phyloP scores from a whole-genome alignment of 2,797 vertebrate genomes.

The Trichosurus vulpecula region DNA sequence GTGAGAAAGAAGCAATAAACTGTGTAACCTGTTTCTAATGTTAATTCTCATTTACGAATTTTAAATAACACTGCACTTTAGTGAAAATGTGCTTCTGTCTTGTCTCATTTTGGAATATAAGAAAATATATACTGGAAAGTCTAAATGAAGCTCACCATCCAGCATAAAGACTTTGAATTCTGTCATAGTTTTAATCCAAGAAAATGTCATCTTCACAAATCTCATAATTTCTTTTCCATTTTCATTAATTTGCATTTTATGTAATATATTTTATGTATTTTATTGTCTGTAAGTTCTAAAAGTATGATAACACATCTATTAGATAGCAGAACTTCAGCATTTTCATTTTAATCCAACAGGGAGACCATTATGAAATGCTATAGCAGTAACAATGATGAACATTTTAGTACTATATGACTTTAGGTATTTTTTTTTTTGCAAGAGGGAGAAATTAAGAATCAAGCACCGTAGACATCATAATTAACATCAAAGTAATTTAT shows the following conservation, averaged over 20 bases:
- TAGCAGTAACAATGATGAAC: neutral
- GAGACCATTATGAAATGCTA: neutral
- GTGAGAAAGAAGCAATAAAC: neutral
- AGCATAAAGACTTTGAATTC: neutral
- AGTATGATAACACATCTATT: slow-evolving; percentile 18
- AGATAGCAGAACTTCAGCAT: slow-evolving; percentile 13
- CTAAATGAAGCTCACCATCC: neutral
- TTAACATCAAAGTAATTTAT: slow-evolving; percentile 70
- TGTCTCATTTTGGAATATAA: neutral
- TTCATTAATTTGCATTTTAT: slow-evolving; percentile 47
- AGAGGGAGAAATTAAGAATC: slow-evolving; percentile 39
- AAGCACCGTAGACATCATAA: slow-evolving; percentile 56
- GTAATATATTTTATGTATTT: too few species aligned
- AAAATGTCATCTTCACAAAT: neutral
- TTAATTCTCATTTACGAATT: neutral
- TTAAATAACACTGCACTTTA: too few species aligned
- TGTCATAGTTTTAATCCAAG: slow-evolving; percentile 32
- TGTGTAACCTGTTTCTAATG: neutral
- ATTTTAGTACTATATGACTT: neutral
- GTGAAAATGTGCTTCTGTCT: neutral
- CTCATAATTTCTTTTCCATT: neutral
- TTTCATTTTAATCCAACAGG: neutral
- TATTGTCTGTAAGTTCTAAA: slow-evolving; percentile 19
- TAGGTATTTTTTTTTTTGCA: neutral
- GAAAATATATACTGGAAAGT: slow-evolving; percentile 1